Percentiles rank a stretch among this genome's conserved stretches.
These are phyloP conservation scores for Campylomormyrus tamandua DNA, from an alignment of 2,113 vertebrate species.

Conservation along the genomic window DNA sequence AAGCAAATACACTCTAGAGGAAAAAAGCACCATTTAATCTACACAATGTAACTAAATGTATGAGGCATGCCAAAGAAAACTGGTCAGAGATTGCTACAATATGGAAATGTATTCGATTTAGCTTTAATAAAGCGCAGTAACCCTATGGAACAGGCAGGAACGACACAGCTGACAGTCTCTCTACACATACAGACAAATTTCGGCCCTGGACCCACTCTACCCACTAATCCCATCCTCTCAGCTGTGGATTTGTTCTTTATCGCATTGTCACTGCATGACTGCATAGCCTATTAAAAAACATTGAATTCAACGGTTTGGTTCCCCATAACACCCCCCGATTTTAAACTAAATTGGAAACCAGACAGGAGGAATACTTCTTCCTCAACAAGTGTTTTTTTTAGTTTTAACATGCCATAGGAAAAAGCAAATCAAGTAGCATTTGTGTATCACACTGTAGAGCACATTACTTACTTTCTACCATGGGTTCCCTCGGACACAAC, in stretches of 20 bases:
- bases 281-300: slow-evolving; percentile 15
- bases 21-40: not conserved
- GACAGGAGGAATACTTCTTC: not conserved
- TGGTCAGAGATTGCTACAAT: not conserved
- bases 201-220: not conserved
- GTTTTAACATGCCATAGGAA: not conserved
- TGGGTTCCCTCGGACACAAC: not conserved
- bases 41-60: not conserved
- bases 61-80: not conserved
- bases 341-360: not conserved
- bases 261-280: slow-evolving; percentile 19
- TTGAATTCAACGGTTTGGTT: slow-evolving; percentile 14
- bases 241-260: slow-evolving; percentile 12
- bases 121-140: not conserved
- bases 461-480: not conserved
- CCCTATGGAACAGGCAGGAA: not conserved
- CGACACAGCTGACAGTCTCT: not conserved
- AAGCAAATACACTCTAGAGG: not conserved
- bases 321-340: not conserved
- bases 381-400: not conserved
- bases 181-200: not conserved
- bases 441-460: not conserved
- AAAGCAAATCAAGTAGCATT: not conserved
- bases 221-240: slow-evolving; percentile 13
- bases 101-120: not conserved